Conservation (phyloP, 2,888 invertebrate species). For the Sericinus montela region DNA sequence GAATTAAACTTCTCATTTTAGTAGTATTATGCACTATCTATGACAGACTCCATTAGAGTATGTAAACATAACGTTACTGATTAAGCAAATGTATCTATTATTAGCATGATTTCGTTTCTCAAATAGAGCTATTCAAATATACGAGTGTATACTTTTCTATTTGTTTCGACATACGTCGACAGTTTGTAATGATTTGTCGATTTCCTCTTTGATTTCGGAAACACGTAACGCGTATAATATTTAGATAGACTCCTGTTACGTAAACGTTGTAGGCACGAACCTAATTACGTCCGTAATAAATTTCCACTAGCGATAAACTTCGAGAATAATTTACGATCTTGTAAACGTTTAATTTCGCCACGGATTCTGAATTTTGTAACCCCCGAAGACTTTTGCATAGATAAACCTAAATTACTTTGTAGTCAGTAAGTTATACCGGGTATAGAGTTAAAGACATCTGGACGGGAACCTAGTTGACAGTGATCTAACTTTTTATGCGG, state of each 20-base stretch:
- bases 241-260: constrained; percentile 42
- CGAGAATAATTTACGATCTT: constrained; percentile 62
- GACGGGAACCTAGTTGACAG: too few relatives aligned
- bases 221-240: constrained; percentile 55
- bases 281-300: constrained; percentile 68
- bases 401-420: constrained; percentile 3
- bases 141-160: constrained; percentile 14
- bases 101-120: too few relatives aligned
- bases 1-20: background rate
- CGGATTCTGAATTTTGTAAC: constrained; percentile 41
- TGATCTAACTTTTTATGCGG: too few relatives aligned
- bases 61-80: background rate
- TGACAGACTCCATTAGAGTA: background rate
- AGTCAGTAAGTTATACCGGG: too few relatives aligned
- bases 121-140: too few relatives aligned
- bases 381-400: constrained; percentile 24
- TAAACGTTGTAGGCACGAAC: constrained; percentile 57
- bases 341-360: constrained; percentile 61
- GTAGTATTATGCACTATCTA: constrained; percentile 9
- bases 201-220: constrained; percentile 26
- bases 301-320: constrained; percentile 70
- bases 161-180: constrained; percentile 36
- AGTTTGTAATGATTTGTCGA: constrained; percentile 2
- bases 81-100: background rate
- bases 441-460: too few relatives aligned